Evolutionary conservation across 2,888 invertebrate species (phyloP), one percentile per base, ranked within the genome.

Genomic region (Sicus ferrugineus): DNA sequence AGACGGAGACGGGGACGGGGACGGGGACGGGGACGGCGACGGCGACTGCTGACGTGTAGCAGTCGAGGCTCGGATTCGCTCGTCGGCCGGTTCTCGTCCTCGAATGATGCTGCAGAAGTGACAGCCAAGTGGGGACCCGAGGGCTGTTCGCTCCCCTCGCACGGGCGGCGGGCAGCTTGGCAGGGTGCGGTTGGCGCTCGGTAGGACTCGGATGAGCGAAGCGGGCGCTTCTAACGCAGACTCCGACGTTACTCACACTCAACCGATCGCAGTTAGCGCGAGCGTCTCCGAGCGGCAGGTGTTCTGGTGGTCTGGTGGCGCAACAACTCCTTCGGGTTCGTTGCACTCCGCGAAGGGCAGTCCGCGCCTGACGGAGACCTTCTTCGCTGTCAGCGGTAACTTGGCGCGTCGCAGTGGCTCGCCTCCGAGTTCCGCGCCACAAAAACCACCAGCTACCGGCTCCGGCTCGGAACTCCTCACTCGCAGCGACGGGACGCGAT

Each of bases 31-130:
- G 5, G 38, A 34, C 38, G 38, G 11, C 38, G n/a, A n/a, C n/a
- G n/a, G 14, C 16, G 28, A 6, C 28, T 16, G 28, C 30, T 23
- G 58, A 34, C 61, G 16, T 26, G 59, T 14, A 38, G 54, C 42
- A 61, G 14, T 61, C 23, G 31, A 11, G 34, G 14, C 23, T 16
- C 52, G 21, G n/a, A 21, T 48, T 48, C 19, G 19, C 3, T 14
- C 28, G 54, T 28, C 14, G 26, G 26, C 31, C 21, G 64, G 52
- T 52, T 31, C 52, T 50, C 52, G 34, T 50, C 64, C 19, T 50
- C 19, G 31, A 64, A 64, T 64, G 50, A 64, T 64, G 34, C 50
- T 30, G 50, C 52, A 31, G 19, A 64, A 64, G 52, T 64, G 50
- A 50, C 64, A 64, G 34, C 19, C 21, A 50, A 64, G 21, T 31